Evolutionary conservation across 2,113 vertebrate species (phyloP).

Genomic region (Triplophysa rosa): DNA sequence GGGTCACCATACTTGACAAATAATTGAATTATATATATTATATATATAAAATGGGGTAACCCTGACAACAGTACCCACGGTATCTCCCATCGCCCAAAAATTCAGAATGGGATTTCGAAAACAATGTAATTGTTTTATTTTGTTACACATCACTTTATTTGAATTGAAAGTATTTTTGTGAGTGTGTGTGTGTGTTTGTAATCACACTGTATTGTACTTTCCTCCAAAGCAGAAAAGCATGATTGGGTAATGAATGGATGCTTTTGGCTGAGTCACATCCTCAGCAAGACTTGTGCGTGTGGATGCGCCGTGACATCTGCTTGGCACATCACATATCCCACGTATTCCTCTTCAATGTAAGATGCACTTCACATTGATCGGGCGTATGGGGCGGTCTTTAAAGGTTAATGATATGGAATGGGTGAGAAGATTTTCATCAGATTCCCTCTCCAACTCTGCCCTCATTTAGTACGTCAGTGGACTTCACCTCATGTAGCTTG

Average conservation of each 20-base stretch:
- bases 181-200: not conserved
- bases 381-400: not conserved
- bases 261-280: slow-evolving; percentile 34
- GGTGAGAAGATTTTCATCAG: not conserved
- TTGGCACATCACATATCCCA: slow-evolving; percentile 5
- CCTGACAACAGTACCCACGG: slow-evolving; percentile 38
- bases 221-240: slow-evolving; percentile 2
- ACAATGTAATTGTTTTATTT: too few species aligned
- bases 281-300: not conserved
- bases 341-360: not conserved
- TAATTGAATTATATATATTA: too few species aligned
- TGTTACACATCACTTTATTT: too few species aligned
- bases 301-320: slow-evolving; percentile 13
- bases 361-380: slow-evolving; percentile 21
- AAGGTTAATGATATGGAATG: slow-evolving; percentile 1
- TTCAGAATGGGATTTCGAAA: not conserved
- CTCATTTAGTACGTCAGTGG: not conserved
- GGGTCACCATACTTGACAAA: too few species aligned
- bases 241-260: slow-evolving; percentile 4
- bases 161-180: not conserved
- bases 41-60: slow-evolving; percentile 49
- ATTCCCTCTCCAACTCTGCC: not conserved
- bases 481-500: not conserved
- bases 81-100: not conserved
- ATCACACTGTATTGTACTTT: not conserved